Evolutionary conservation across 2,888 invertebrate genomes (phyloP).

Genomic region (Nemurella pictetii): DNA sequence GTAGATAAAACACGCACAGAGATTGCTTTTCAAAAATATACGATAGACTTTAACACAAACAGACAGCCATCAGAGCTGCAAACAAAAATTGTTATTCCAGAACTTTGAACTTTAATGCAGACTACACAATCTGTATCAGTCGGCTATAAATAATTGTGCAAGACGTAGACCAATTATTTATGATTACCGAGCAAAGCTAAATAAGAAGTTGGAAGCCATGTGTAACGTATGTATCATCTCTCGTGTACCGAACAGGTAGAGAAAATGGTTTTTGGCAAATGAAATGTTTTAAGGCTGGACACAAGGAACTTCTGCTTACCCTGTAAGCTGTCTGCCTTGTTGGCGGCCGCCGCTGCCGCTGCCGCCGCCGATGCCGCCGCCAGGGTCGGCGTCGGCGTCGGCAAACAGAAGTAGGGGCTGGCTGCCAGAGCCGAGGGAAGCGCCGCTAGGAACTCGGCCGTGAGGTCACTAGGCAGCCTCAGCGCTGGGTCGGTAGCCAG

Average conservation of each 20-base stretch:
- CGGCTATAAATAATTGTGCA: background rate
- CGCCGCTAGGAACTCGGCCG: slow-evolving; percentile 55
- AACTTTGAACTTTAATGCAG: background rate
- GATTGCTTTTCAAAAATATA: background rate
- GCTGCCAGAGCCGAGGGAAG: slow-evolving; percentile 52
- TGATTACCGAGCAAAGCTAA: background rate
- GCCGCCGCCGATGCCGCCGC: too few species aligned
- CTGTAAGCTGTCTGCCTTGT: slow-evolving; percentile 24
- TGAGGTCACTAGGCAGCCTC: slow-evolving; percentile 49
- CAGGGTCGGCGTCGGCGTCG: slow-evolving; percentile 39
- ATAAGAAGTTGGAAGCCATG: background rate
- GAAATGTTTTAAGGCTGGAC: background rate
- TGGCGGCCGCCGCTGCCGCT: background rate
- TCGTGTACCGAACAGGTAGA: too few species aligned
- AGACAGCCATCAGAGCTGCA: background rate
- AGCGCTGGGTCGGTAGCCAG: slow-evolving; percentile 83
- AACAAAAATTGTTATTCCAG: background rate
- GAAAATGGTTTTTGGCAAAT: too few species aligned
- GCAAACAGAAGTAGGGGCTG: slow-evolving; percentile 49
- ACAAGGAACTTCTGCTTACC: slow-evolving; percentile 29
- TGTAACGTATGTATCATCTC: background rate
- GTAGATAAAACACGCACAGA: background rate
- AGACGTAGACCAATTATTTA: background rate
- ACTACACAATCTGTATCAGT: background rate
- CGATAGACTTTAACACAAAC: background rate